Evolutionary conservation across 2,797 vertebrate genomes (phyloP).

Genomic region (Pipistrellus pygmaeus): DNA sequence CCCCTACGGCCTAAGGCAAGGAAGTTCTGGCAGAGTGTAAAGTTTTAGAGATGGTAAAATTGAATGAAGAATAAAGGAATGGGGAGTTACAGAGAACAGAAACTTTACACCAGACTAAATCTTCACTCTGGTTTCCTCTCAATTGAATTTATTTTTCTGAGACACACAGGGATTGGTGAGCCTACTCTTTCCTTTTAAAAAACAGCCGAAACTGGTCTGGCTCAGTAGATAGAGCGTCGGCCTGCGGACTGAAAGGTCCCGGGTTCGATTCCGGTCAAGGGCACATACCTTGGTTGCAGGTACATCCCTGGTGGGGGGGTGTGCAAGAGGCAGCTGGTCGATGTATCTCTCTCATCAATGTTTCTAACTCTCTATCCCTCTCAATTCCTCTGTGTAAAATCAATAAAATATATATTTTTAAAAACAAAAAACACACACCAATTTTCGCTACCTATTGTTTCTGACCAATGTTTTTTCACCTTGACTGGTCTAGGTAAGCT

Average conservation of each 20-base stretch:
- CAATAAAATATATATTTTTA: too few relatives aligned
- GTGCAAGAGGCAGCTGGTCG: too few relatives aligned
- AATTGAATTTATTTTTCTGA: constrained; percentile 20
- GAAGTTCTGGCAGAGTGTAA: not conserved
- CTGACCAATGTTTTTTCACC: constrained; percentile 24
- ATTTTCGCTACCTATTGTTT: not conserved
- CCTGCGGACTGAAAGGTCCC: too few relatives aligned
- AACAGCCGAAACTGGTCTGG: not conserved
- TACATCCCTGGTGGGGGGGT: too few relatives aligned
- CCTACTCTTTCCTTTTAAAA: not conserved
- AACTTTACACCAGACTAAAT: constrained; percentile 43
- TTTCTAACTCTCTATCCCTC: too few relatives aligned
- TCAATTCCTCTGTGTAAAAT: too few relatives aligned
- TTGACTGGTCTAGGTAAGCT: constrained; percentile 27
- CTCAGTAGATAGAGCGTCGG: too few relatives aligned
- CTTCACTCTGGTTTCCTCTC: not conserved
- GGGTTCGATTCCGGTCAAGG: too few relatives aligned
- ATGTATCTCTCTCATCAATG: too few relatives aligned
- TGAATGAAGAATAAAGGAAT: constrained; percentile 1
- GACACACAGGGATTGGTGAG: not conserved
- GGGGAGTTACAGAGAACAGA: not conserved
- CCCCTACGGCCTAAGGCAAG: not conserved
- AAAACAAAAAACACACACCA: not conserved
- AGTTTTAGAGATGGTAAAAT: constrained; percentile 2
- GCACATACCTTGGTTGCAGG: too few relatives aligned